Conservation (phyloP, 2,888 invertebrate genomes). For the Synanthedon andrenaeformis region DNA sequence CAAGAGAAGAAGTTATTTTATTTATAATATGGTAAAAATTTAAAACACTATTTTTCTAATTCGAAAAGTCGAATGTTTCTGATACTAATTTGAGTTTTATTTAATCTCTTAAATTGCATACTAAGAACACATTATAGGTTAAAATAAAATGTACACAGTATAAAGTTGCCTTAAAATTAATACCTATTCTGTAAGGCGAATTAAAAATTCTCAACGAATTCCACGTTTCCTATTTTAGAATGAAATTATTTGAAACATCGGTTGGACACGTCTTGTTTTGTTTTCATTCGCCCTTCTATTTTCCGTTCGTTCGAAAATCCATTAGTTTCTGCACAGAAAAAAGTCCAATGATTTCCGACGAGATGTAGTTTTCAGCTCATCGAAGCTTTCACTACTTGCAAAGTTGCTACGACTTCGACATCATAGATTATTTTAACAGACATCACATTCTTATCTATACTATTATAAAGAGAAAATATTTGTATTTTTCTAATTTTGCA, state of each 20-base stretch:
- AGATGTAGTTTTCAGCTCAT: slow-evolving; percentile 34
- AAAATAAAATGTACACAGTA: neutral
- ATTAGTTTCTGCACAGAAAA: slow-evolving; percentile 30
- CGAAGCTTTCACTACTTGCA: slow-evolving; percentile 21
- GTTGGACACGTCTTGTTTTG: slow-evolving; percentile 12
- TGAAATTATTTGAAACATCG: slow-evolving; percentile 30
- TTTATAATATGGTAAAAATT: too few species aligned
- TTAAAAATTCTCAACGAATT: slow-evolving; percentile 30
- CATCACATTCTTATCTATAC: neutral
- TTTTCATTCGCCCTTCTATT: slow-evolving; percentile 22
- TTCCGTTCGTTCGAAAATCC: slow-evolving; percentile 29
- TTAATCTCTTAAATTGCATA: too few species aligned
- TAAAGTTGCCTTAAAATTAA: neutral
- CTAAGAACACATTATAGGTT: too few species aligned
- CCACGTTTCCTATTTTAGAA: slow-evolving; percentile 18
- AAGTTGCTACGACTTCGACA: slow-evolving; percentile 1
- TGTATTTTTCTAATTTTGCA: too few species aligned
- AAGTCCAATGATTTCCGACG: slow-evolving; percentile 19
- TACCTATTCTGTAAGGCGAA: slow-evolving; percentile 10
- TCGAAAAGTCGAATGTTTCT: too few species aligned
- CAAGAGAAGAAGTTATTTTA: too few species aligned
- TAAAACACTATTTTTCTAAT: too few species aligned
- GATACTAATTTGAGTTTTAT: too few species aligned
- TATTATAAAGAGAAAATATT: too few species aligned
- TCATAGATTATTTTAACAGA: slow-evolving; percentile 11